phyloP scores from a whole-genome alignment of 2,113 vertebrate species.

The Monarcha castaneiventris region DNA sequence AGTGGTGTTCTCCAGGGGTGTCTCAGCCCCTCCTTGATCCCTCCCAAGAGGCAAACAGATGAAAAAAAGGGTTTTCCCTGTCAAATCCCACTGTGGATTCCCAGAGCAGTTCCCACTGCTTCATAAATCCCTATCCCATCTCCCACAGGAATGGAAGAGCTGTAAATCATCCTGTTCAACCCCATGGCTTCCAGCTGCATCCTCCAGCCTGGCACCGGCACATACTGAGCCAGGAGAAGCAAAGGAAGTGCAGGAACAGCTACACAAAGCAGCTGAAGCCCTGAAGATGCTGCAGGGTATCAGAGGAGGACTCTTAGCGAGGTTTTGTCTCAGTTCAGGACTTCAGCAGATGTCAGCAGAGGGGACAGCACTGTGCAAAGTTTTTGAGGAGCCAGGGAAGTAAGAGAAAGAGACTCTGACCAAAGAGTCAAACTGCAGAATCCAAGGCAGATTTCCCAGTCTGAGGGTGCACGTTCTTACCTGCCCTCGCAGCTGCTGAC shows the following conservation, averaged over 20 bases:
- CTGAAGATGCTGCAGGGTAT: background rate
- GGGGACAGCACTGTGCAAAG: background rate
- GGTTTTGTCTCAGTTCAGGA: background rate
- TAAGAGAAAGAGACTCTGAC: background rate
- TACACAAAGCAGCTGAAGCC: accelerated
- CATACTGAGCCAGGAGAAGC: background rate
- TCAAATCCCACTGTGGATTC: background rate
- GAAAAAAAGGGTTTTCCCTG: background rate
- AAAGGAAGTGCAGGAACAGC: background rate
- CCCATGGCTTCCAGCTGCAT: background rate
- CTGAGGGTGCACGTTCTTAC: background rate
- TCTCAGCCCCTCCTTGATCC: background rate
- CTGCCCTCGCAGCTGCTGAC: background rate
- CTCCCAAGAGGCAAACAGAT: background rate
- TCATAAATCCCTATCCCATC: background rate
- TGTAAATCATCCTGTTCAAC: background rate
- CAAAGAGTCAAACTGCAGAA: background rate
- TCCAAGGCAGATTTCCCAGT: background rate
- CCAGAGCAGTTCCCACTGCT: background rate
- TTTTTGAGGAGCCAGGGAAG: background rate
- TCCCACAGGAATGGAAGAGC: background rate
- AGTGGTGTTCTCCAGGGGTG: background rate
- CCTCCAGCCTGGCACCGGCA: background rate
- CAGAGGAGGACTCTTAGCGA: background rate
- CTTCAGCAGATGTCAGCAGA: background rate